Conservation (phyloP, 2,888 invertebrate genomes). For the Agriopis marginaria region DNA sequence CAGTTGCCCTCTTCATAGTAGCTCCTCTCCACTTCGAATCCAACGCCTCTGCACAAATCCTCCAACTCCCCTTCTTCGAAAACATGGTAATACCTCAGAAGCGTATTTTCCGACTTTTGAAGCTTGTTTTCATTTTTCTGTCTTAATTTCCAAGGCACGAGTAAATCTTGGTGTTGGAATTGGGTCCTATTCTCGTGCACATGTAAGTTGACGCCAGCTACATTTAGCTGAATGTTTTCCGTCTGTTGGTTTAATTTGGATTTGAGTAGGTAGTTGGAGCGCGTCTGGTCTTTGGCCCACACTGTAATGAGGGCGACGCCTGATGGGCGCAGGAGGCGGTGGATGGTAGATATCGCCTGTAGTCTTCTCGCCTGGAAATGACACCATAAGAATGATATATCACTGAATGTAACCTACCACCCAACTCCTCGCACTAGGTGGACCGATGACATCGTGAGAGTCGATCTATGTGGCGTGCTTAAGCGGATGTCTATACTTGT, state of each 20-base stretch:
- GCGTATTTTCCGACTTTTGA: constrained; percentile 79
- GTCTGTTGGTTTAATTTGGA: constrained; percentile 49
- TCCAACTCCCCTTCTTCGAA: constrained; percentile 94
- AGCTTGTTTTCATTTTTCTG: constrained; percentile 61
- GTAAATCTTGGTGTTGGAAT: constrained; percentile 95
- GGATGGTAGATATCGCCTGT: constrained; percentile 91
- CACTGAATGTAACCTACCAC: too few species aligned
- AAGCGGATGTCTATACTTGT: too few species aligned
- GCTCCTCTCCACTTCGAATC: constrained; percentile 86
- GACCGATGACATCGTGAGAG: too few species aligned
- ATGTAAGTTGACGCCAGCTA: constrained; percentile 84
- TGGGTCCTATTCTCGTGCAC: constrained; percentile 96
- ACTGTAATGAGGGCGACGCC: constrained; percentile 96
- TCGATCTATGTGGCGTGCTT: too few species aligned
- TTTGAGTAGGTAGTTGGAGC: constrained; percentile 79
- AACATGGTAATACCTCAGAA: constrained; percentile 96
- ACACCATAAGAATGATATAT: background rate
- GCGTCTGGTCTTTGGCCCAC: constrained; percentile 97
- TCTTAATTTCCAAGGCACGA: constrained; percentile 97
- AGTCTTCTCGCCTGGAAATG: constrained; percentile 88
- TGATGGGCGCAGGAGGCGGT: constrained; percentile 89
- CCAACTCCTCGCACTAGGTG: too few species aligned
- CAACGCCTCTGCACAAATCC: constrained; percentile 85
- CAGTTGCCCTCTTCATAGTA: constrained; percentile 99
- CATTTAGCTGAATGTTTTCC: constrained; percentile 51